Evolutionary conservation across 2,113 vertebrate genomes (phyloP).

Genomic region (Gymnobelideus leadbeateri): DNA sequence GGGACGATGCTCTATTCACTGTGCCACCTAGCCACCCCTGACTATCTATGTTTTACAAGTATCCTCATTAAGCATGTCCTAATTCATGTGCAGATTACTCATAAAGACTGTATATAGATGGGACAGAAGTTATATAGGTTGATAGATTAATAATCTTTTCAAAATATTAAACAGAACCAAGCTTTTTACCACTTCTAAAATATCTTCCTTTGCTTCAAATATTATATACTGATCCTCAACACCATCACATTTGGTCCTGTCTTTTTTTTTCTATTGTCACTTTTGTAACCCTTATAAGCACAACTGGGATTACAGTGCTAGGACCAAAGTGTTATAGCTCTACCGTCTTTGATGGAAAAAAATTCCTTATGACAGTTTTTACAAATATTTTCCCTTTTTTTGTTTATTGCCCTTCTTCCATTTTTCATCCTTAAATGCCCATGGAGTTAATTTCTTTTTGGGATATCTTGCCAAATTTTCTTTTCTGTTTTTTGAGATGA

Average conservation of each 20-base stretch:
- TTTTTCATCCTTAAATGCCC: neutral
- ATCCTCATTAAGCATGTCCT: neutral
- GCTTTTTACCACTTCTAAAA: neutral
- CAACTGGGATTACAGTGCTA: neutral
- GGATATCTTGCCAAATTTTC: neutral
- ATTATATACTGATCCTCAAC: neutral
- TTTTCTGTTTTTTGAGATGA: neutral
- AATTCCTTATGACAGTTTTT: neutral
- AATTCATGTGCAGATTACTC: neutral
- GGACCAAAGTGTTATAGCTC: neutral
- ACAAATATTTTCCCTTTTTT: neutral
- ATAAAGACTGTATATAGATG: neutral
- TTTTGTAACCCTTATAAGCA: neutral
- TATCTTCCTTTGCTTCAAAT: neutral
- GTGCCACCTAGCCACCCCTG: no score
- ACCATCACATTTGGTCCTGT: neutral
- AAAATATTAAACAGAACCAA: neutral
- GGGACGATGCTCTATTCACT: no score
- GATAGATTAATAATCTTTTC: neutral
- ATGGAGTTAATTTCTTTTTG: neutral
- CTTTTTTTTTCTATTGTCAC: neutral
- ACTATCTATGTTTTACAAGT: neutral
- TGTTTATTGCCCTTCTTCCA: neutral
- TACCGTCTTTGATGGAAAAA: neutral
- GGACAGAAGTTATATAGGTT: neutral